Evolutionary conservation across 1,140 invertebrate genomes (phyloP).

Genomic region (Venturia canescens): DNA sequence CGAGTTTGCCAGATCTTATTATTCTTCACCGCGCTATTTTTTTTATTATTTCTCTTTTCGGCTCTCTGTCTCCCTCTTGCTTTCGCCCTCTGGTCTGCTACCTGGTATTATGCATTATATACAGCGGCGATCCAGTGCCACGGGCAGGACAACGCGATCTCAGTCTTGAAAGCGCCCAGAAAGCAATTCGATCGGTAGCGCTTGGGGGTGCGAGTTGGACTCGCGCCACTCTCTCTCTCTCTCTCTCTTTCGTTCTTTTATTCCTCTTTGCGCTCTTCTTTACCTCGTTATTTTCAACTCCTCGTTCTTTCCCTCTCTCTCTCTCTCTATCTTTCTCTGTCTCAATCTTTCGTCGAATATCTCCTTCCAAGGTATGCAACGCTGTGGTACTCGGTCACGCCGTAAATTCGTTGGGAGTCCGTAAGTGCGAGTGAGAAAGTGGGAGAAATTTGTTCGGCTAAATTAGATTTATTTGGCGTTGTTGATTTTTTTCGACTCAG

Average conservation of each 20-base stretch:
- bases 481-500: background rate
- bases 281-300: conserved; percentile 49
- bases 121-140: conserved; percentile 13
- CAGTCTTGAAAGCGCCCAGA: conserved; percentile 16
- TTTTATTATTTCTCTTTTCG: background rate
- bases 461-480: conserved; percentile 40
- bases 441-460: conserved; percentile 49
- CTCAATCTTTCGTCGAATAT: conserved; percentile 23
- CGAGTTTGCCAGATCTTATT: conserved; percentile 33
- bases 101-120: conserved; percentile 41
- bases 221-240: conserved; percentile 38
- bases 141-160: background rate
- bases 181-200: conserved; percentile 44
- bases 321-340: conserved; percentile 18
- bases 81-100: background rate
- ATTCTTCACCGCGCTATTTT: conserved; percentile 13
- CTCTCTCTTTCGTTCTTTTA: conserved; percentile 26
- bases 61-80: background rate
- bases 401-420: conserved; percentile 16
- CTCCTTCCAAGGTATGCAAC: conserved; percentile 31
- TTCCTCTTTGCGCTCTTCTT: conserved; percentile 51
- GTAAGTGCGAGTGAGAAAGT: background rate
- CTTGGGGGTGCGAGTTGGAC: conserved; percentile 35
- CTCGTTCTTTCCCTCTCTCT: conserved; percentile 40
- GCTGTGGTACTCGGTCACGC: conserved; percentile 29